Evolutionary conservation across 1,140 invertebrate genomes (phyloP).

Genomic region (Orius laevigatus): DNA sequence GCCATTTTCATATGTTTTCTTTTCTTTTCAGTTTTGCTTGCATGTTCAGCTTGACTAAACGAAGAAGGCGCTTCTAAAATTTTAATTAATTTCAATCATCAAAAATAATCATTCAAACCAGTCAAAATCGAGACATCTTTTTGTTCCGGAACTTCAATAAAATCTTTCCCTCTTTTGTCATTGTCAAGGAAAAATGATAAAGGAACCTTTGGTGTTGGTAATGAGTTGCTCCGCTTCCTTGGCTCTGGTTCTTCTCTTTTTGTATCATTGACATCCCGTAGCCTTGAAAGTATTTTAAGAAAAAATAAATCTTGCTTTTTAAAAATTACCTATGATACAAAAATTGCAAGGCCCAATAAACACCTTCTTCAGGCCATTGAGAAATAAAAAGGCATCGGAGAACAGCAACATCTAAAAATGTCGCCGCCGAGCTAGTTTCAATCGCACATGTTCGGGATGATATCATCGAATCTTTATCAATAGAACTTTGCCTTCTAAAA

Average conservation of each 20-base stretch:
- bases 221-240: conserved; percentile 70
- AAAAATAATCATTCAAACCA: conserved; percentile 24
- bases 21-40: conserved; percentile 54
- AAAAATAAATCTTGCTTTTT: conserved; percentile 7
- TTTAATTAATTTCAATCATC: conserved; percentile 3
- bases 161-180: conserved; percentile 53
- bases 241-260: conserved; percentile 52
- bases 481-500: conserved; percentile 24
- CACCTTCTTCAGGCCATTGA: conserved; percentile 95
- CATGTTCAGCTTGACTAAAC: conserved; percentile 25
- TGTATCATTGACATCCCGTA: conserved; percentile 66
- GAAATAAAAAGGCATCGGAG: conserved; percentile 89
- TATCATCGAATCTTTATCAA: conserved; percentile 32
- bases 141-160: conserved; percentile 53
- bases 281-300: conserved; percentile 29
- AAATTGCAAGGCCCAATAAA: conserved; percentile 93
- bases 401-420: conserved; percentile 90
- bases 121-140: conserved; percentile 40
- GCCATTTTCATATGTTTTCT: conserved; percentile 72
- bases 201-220: conserved; percentile 86
- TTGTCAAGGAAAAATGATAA: conserved; percentile 62
- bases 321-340: conserved; percentile 58
- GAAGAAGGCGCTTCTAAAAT: conserved; percentile 28
- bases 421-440: conserved; percentile 53
- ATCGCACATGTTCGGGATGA: conserved; percentile 12